Evolutionary conservation across 2,888 invertebrate species (phyloP).

Genomic region (Auanema sp.): DNA sequence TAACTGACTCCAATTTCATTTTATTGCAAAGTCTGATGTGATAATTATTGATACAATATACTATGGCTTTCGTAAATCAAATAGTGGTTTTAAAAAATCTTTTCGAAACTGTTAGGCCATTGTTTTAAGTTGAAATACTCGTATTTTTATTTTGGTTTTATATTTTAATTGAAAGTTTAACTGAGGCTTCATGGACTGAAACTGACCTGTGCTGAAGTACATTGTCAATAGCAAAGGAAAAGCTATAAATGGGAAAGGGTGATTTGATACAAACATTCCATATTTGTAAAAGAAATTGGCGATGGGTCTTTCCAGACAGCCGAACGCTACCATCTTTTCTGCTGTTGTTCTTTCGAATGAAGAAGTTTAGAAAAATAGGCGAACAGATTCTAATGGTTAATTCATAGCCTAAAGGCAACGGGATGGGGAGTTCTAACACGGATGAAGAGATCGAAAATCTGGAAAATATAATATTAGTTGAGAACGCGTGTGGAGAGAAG

Average conservation of each 20-base stretch:
- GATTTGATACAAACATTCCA: constrained; percentile 42
- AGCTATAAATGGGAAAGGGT: constrained; percentile 47
- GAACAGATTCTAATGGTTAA: background rate
- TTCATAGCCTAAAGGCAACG: background rate
- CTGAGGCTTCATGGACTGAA: background rate
- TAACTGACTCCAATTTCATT: no score
- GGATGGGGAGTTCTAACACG: background rate
- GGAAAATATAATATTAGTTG: no score
- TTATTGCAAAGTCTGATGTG: constrained; percentile 5
- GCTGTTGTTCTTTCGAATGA: background rate
- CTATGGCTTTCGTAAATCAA: no score
- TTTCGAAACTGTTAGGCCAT: background rate
- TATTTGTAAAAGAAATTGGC: constrained; percentile 49
- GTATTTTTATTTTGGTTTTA: constrained; percentile 11
- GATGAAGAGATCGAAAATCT: constrained; percentile 4
- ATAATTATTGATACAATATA: constrained; percentile 1
- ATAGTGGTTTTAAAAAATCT: no score
- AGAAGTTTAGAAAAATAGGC: constrained; percentile 3
- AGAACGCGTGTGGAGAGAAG: no score
- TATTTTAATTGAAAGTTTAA: background rate
- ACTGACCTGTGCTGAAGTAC: constrained; percentile 36
- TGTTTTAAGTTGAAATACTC: background rate
- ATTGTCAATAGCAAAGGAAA: constrained; percentile 39
- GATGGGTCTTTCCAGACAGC: constrained; percentile 48
- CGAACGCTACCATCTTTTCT: constrained; percentile 29